Evolutionary conservation across 2,888 invertebrate species (phyloP), one percentile per base, ranked within the genome.

Genomic region (Cataglyphis cursor): DNA sequence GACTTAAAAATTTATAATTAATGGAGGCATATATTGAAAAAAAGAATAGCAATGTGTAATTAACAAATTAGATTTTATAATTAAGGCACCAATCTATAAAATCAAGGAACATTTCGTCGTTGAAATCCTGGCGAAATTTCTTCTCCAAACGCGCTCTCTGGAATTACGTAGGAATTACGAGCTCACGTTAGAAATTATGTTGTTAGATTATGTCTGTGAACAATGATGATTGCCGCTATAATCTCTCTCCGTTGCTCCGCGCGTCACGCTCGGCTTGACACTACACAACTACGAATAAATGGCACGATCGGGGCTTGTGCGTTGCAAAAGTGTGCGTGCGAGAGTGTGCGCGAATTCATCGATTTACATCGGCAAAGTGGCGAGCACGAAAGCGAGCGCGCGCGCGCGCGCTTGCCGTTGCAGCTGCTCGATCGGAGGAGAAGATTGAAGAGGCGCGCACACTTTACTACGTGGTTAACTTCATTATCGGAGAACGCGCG

Each of bases 351-450:
- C 78, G 73, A 80, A 80, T 70, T 80, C 78, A 80, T 80, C 78
- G 78, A 80, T 80, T 80, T 72, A 80, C 78, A 80, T 80, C 78
- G 59, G 72, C 78, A 80, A 80, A 80, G 78, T 80, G 78, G 78
- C 78, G 72, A 72, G 78, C 72, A 72, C 44, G 78, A 80, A 80
- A 80, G 73, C 78, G 78, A 70, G 44, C 41, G 78, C 66, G 62
- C 31, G 76, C 66, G 61, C 31, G 41, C 41, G 31, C 31, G 41
- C 51, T 6, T 8, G n/a, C n/a, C 59, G 24, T 44, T 59, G 78
- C 78, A 80, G 78, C 78, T 80, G 78, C 72, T 59, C 78, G 78
- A 80, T 80, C 78, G 78, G 78, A 80, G 78, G 78, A 80, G 72
- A 80, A 80, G 78, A 80, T 80, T 80, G 78, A 80, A 72, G 78